Evolutionary conservation across 2,797 vertebrate species (phyloP).

Genomic region (Urophycis tenuis): DNA sequence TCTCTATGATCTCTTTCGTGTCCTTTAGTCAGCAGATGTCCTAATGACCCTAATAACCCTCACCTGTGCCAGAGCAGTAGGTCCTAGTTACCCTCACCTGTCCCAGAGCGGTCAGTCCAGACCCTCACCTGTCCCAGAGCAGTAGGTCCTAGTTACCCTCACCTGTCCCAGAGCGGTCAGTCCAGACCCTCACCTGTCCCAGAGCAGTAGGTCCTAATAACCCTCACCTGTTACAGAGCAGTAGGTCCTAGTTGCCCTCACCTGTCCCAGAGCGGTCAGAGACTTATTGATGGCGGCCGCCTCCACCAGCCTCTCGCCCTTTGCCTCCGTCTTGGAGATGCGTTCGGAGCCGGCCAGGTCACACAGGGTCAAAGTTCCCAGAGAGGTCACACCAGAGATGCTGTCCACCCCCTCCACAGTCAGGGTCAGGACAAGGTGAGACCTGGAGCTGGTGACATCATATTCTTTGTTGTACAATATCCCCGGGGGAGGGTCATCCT

Average conservation of each 20-base stretch:
- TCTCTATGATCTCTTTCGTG: too few species aligned
- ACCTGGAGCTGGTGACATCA: constrained; percentile 53
- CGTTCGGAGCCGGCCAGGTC: constrained; percentile 66
- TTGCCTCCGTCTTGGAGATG: constrained; percentile 63
- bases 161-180: not conserved
- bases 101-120: not conserved
- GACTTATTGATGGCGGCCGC: constrained; percentile 67
- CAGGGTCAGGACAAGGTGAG: constrained; percentile 64
- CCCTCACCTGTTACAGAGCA: not conserved
- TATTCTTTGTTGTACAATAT: too few species aligned
- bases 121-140: not conserved
- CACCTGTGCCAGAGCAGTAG: not conserved
- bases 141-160: too few species aligned
- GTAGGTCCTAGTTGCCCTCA: too few species aligned
- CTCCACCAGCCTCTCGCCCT: constrained; percentile 65
- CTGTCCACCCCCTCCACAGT: constrained; percentile 55
- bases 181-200: not conserved
- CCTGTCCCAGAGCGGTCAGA: constrained; percentile 65
- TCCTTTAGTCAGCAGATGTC: too few species aligned
- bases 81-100: too few species aligned
- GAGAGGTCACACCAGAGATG: constrained; percentile 49
- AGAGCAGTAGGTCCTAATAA: not conserved
- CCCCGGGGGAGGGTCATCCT: too few species aligned
- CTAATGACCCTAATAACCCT: too few species aligned
- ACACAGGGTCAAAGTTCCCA: constrained; percentile 58